Evolutionary conservation across 2,888 invertebrate species (phyloP).

Genomic region (Anoncus sp.): DNA sequence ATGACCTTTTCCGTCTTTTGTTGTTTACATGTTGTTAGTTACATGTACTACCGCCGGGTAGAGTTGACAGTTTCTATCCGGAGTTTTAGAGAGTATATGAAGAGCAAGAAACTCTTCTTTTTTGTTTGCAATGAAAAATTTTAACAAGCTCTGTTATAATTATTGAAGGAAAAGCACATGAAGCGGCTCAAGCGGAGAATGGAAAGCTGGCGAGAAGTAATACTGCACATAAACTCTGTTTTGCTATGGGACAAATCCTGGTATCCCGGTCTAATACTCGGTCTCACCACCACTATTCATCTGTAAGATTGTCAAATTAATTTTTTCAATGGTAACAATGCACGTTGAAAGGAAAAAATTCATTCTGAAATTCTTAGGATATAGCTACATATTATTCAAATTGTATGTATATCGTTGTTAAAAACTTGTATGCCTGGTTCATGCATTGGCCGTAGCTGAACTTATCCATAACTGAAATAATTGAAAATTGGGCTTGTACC

Average conservation of each 20-base stretch:
- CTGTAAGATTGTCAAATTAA: conserved; percentile 81
- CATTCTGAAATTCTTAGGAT: too few relatives aligned
- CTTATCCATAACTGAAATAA: too few relatives aligned
- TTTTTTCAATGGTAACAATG: neutral
- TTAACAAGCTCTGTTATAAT: neutral
- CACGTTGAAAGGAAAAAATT: too few relatives aligned
- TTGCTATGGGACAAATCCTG: conserved; percentile 94
- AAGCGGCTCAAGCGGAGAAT: conserved; percentile 89
- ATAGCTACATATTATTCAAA: too few relatives aligned
- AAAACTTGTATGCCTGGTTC: too few relatives aligned
- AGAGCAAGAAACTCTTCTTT: too few relatives aligned
- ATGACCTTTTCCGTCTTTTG: conserved; percentile 33
- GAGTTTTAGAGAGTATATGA: conserved; percentile 3
- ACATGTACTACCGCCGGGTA: conserved; percentile 29
- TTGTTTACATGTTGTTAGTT: too few relatives aligned
- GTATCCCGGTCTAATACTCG: conserved; percentile 92
- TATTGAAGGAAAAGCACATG: conserved; percentile 88
- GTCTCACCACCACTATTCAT: conserved; percentile 84
- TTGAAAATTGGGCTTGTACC: too few relatives aligned
- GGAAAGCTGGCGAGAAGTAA: conserved; percentile 91
- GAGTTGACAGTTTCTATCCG: conserved; percentile 6
- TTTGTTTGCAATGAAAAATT: too few relatives aligned
- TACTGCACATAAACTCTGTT: conserved; percentile 88
- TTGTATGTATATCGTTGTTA: too few relatives aligned
- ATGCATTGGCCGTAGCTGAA: too few relatives aligned